These are phyloP conservation scores for Apeltes quadracus DNA, from an alignment of 2,113 vertebrate genomes.

Conservation along the genomic window DNA sequence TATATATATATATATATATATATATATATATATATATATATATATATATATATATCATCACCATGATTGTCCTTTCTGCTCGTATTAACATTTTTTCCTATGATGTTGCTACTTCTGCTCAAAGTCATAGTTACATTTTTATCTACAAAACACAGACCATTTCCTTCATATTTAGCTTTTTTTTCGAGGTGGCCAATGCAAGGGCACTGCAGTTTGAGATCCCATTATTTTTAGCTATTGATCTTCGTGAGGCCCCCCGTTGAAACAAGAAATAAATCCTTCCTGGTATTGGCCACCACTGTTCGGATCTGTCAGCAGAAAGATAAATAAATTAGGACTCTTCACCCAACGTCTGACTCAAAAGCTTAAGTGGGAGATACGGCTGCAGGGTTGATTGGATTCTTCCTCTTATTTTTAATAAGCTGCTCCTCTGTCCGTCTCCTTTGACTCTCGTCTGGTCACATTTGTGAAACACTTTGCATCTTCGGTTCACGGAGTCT, in stretches of 20 bases:
- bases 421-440: constrained; percentile 19
- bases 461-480: constrained; percentile 2
- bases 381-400: constrained; percentile 28
- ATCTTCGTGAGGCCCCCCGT: constrained; percentile 30
- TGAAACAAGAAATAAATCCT: constrained; percentile 39
- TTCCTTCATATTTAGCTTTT: constrained; percentile 6
- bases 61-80: background rate
- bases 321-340: constrained; percentile 38
- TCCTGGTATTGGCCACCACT: background rate
- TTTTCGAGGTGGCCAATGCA: background rate
- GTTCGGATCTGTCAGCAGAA: constrained; percentile 33
- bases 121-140: constrained; percentile 11
- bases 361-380: constrained; percentile 32
- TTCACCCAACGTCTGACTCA: constrained; percentile 24
- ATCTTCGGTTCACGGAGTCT: background rate
- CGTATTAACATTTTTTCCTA: background rate
- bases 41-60: background rate
- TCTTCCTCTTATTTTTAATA: constrained; percentile 34
- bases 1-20: background rate
- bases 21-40: background rate
- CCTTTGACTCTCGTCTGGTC: constrained; percentile 12
- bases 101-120: background rate
- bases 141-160: constrained; percentile 17
- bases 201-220: constrained; percentile 33
- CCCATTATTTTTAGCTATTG: constrained; percentile 47